Conservation (phyloP, 2,113 vertebrate genomes). For the Stictonetta naevosa region DNA sequence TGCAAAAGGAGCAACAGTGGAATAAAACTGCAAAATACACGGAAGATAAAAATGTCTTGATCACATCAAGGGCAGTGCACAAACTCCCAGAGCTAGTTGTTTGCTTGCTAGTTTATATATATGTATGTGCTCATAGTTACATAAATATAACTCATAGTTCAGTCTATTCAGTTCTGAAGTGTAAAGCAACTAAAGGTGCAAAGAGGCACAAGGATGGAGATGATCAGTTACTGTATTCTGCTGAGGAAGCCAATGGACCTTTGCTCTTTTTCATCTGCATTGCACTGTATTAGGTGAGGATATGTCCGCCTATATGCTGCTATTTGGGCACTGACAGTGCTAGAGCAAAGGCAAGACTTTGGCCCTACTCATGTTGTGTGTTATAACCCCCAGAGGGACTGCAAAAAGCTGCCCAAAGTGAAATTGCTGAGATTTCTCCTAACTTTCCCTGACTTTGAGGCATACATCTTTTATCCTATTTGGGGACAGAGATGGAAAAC, state of each 20-base stretch:
- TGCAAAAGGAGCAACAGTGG: neutral
- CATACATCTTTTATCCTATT: neutral
- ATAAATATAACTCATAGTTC: neutral
- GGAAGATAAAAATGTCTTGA: slow-evolving; percentile 3
- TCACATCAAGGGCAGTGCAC: neutral
- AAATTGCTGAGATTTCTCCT: neutral
- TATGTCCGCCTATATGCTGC: neutral
- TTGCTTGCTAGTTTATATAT: neutral
- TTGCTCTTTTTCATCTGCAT: neutral
- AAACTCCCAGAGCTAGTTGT: neutral
- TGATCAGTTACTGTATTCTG: neutral
- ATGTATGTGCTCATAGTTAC: neutral
- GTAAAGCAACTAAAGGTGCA: neutral
- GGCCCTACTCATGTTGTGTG: neutral
- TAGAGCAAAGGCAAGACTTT: neutral
- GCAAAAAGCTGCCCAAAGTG: neutral
- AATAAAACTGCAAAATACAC: neutral
- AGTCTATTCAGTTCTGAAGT: slow-evolving; percentile 3
- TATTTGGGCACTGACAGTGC: neutral
- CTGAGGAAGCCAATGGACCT: neutral
- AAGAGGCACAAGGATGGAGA: neutral
- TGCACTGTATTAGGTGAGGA: neutral
- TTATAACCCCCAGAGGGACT: neutral
- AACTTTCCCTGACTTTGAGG: neutral
- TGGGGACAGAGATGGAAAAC: neutral